phyloP scores from a whole-genome alignment of 2,888 invertebrate species.

The Orthonevra nobilis region DNA sequence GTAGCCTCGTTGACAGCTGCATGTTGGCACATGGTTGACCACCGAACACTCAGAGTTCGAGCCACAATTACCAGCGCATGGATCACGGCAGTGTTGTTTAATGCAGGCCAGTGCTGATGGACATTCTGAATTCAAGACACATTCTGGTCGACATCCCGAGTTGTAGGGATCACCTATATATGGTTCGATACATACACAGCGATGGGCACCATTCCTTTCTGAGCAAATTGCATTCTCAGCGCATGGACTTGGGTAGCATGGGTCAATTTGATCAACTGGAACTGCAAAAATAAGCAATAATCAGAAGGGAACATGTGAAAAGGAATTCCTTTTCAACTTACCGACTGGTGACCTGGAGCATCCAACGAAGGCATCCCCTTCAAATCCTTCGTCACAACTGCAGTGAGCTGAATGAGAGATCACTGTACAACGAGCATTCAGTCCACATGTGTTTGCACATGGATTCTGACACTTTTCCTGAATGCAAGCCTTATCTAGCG shows the following conservation, averaged over 20 bases:
- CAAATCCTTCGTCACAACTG: slow-evolving; percentile 87
- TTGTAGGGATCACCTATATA: slow-evolving; percentile 93
- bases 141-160: slow-evolving; percentile 92
- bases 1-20: slow-evolving; percentile 88
- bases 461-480: slow-evolving; percentile 91
- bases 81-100: slow-evolving; percentile 91
- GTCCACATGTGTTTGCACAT: slow-evolving; percentile 88
- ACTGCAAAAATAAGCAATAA: slow-evolving; percentile 64
- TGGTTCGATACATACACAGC: slow-evolving; percentile 92
- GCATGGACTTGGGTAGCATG: slow-evolving; percentile 90
- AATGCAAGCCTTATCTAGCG: slow-evolving; percentile 88
- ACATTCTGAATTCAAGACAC: slow-evolving; percentile 90
- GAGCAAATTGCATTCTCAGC: slow-evolving; percentile 91
- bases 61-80: slow-evolving; percentile 92
- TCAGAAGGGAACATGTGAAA: too few species aligned
- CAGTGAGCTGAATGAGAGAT: slow-evolving; percentile 91
- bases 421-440: slow-evolving; percentile 89
- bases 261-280: slow-evolving; percentile 78
- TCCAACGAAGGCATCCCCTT: slow-evolving; percentile 92
- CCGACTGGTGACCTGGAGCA: slow-evolving; percentile 83
- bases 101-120: slow-evolving; percentile 88
- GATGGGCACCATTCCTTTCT: slow-evolving; percentile 84
- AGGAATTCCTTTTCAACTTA: too few species aligned
- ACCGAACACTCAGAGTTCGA: slow-evolving; percentile 90
- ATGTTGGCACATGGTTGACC: slow-evolving; percentile 90